Evolutionary conservation across 2,797 vertebrate genomes (phyloP), one percentile per base, ranked within the genome.

Genomic region (Microctenopoma stevenorrisi): DNA sequence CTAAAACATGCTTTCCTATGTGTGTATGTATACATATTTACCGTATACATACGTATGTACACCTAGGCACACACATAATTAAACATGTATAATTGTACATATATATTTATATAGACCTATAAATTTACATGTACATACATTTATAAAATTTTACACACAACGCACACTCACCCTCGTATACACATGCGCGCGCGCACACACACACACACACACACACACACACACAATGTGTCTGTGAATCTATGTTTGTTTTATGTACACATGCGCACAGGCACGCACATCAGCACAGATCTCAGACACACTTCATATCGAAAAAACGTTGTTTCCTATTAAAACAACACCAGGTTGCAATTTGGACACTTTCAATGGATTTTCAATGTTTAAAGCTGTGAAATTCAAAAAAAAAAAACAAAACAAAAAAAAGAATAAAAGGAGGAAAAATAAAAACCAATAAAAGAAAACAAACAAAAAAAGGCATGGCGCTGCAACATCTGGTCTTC

Each of bases 251-350:
- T 81, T 88, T 91, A 92, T 89, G 88, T 91, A 92, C 91, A 93
- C 89, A 88, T 89, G 87, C 86, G 80, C 90, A 90, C 89, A 89
- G 77, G 88, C 90, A 92, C 89, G 71, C 88, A 90, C 89, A 82
- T 89, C 85, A 80, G 81, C 80, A 92, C 84, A 91, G 79, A 83
- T 76, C 86, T 90, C 92, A 91, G 72, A 89, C 92, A 90, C 88
- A 88, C 92, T 90, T 93, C 90, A 92, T 93, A 92, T 93, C 69
- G 76, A 84, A 84, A 85, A 83, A 85, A 90, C 78, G 90, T 94
- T 93, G 93, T 90, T 95, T 96, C 91, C 93, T 94, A 93, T 94
- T 93, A 93, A 95, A 96, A 96, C 93, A 95, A 95, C 93, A 93
- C 95, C 94, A 94, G 93, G 93, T 95, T 95, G 94, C 91, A 93